These are phyloP conservation scores for Sclerodermus sp. DNA, from an alignment of 2,888 invertebrate species.

Conservation along the genomic window DNA sequence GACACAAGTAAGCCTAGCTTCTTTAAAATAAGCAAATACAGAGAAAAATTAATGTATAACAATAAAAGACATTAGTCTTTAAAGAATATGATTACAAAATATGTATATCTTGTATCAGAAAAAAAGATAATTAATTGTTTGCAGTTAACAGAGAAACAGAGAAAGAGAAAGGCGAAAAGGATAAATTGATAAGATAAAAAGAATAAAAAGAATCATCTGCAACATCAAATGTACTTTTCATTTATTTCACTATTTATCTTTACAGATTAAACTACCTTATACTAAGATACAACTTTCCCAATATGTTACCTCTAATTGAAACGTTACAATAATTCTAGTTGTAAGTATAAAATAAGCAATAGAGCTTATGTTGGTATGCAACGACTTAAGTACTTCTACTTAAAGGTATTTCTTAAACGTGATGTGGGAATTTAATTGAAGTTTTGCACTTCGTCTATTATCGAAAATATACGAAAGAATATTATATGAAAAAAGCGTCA, in stretches of 20 bases:
- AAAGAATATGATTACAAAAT: too few relatives aligned
- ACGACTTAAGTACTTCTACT: slow-evolving; percentile 51
- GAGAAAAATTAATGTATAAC: too few relatives aligned
- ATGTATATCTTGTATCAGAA: too few relatives aligned
- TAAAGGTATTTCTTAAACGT: slow-evolving; percentile 42
- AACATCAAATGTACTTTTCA: slow-evolving; percentile 54
- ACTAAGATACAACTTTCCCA: slow-evolving; percentile 56
- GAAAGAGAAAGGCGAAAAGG: background rate
- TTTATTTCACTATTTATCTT: slow-evolving; percentile 56
- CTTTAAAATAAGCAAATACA: too few relatives aligned
- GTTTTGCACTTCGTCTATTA: background rate
- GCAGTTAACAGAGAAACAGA: too few relatives aligned
- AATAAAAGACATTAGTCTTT: too few relatives aligned
- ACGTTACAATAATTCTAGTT: slow-evolving; percentile 51
- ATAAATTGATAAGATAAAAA: slow-evolving; percentile 10
- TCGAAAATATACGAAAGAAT: too few relatives aligned
- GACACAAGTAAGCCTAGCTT: too few relatives aligned
- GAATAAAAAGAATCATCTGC: slow-evolving; percentile 24
- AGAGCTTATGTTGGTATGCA: slow-evolving; percentile 54
- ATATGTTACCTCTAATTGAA: slow-evolving; percentile 52
- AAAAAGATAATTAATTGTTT: too few relatives aligned
- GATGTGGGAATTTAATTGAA: slow-evolving; percentile 33
- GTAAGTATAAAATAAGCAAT: slow-evolving; percentile 58
- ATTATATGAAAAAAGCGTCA: too few relatives aligned
- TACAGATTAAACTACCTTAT: slow-evolving; percentile 56